phyloP scores from a whole-genome alignment of 2,797 vertebrate species.

The Argyrosomus regius region DNA sequence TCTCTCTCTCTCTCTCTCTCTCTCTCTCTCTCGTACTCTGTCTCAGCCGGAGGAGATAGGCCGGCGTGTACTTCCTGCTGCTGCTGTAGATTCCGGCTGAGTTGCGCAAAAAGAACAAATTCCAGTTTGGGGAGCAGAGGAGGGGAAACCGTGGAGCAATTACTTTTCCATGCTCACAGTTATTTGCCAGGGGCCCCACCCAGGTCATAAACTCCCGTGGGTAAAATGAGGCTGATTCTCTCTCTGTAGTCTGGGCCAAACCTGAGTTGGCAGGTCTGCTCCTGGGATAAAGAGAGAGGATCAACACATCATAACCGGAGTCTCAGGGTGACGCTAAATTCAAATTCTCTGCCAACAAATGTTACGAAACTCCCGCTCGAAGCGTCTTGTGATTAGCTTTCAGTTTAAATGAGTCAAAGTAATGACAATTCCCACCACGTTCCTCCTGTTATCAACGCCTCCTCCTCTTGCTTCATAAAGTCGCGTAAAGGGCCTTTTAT shows the following conservation, averaged over 20 bases:
- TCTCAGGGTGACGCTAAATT: background rate
- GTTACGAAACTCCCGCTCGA: background rate
- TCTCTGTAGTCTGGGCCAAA: slow-evolving; percentile 23
- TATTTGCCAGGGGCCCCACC: slow-evolving; percentile 61
- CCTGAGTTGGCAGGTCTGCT: slow-evolving; percentile 34
- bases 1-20: too few relatives aligned
- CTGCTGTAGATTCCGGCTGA: slow-evolving; percentile 45
- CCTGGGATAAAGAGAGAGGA: slow-evolving; percentile 9
- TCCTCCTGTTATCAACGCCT: slow-evolving; percentile 7
- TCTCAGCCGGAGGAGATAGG: slow-evolving; percentile 46
- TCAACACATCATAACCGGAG: background rate
- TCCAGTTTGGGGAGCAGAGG: slow-evolving; percentile 63
- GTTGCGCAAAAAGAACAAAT: slow-evolving; percentile 67
- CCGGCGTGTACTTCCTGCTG: slow-evolving; percentile 64
- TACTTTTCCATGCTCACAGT: slow-evolving; percentile 60
- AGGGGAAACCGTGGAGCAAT: slow-evolving; percentile 34
- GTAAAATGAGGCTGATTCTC: slow-evolving; percentile 26
- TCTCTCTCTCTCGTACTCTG: background rate
- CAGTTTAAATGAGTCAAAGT: slow-evolving; percentile 42
- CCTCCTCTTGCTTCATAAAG: background rate
- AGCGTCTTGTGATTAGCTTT: slow-evolving; percentile 19
- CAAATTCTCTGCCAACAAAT: slow-evolving; percentile 7
- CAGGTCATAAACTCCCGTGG: slow-evolving; percentile 53
- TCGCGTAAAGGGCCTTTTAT: slow-evolving; percentile 1
- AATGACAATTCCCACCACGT: slow-evolving; percentile 18